Evolutionary conservation across 1,140 invertebrate species (phyloP).

Genomic region (Tribolium madens): DNA sequence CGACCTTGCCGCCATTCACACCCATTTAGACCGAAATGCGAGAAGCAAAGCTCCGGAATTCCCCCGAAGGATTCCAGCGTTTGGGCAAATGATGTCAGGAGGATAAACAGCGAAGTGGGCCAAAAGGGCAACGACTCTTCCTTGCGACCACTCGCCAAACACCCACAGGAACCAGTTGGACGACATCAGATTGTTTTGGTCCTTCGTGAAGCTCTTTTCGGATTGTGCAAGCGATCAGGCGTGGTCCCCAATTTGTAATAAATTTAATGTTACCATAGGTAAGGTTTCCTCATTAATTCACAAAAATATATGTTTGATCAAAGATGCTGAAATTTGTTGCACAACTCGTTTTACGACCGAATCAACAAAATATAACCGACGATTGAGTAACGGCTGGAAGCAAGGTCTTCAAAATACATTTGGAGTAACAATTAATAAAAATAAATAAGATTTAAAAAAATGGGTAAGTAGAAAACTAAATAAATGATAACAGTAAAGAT

Average conservation of each 20-base stretch:
- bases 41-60: slow-evolving; percentile 13
- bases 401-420: background rate
- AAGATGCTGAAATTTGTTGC: slow-evolving; percentile 31
- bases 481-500: background rate
- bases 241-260: slow-evolving; percentile 33
- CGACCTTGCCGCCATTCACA: slow-evolving; percentile 1
- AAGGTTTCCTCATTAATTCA: slow-evolving; percentile 37
- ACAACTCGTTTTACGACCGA: slow-evolving; percentile 30
- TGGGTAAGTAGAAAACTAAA: no score
- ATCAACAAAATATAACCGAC: slow-evolving; percentile 24
- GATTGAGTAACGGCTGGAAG: background rate
- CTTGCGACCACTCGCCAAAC: slow-evolving; percentile 20
- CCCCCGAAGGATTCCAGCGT: background rate
- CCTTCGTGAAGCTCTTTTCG: slow-evolving; percentile 14
- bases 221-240: slow-evolving; percentile 6
- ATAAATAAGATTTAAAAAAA: no score
- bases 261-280: slow-evolving; percentile 34
- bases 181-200: slow-evolving; percentile 19
- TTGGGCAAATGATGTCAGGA: no score
- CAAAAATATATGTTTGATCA: slow-evolving; percentile 28
- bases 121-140: slow-evolving; percentile 26
- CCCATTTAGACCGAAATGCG: no score
- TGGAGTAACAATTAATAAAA: no score
- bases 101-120: slow-evolving; percentile 5
- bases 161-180: slow-evolving; percentile 28